Base-by-base conservation (phyloP, 2,113 vertebrate genomes). In the Merops nubicus region DNA sequence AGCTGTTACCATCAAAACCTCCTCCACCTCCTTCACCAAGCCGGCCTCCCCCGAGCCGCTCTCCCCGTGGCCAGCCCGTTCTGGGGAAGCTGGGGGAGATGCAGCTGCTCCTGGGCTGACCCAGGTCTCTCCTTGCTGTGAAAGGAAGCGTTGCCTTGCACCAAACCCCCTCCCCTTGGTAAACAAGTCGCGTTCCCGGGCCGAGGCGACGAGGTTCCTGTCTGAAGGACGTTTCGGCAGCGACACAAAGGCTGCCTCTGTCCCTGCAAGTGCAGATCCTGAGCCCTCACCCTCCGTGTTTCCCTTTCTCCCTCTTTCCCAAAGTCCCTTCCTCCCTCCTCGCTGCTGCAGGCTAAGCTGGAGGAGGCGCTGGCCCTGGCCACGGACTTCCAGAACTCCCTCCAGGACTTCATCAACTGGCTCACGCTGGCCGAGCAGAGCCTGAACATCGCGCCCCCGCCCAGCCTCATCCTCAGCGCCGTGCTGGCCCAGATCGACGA, bases 401-500 rank as follows among this genome's bases (percentile, higher is more conserved):
- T 99, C 29, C 99, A 99, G 97, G 99, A 99, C 94, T 99, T 99
- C 97, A 99, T 99, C 97, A 99, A 99, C 98, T 99, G 99, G 99
- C 98, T 99, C 91, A 99, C 99, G 0, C 98, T 99, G 77, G 99
- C 99, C 1, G 99, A 99, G 80, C 99, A 99, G 97, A 99, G 98
- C 74, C 97, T 99, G 94, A 99, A 99, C 97, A 97, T 99, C 21
- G 99, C 99, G 0, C 98, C 99, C 33, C 97, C 99, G 0, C 98
- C 99, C 59, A 99, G 99, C 98, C 99, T 99, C 88, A 99, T 99
- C 63, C 98, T 99, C 34, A 98, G 98, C 67, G 99, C 99, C 0
- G 99, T 99, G 59, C 98, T 99, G 79, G 99, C 99, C 69, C 99
- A 99, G 97, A 99, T 99, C 8, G 99, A 99, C 1, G 99, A 99